Evolutionary conservation across 2,888 invertebrate species (phyloP), one percentile per base, ranked within the genome.

Genomic region (Melipona bicolor): DNA sequence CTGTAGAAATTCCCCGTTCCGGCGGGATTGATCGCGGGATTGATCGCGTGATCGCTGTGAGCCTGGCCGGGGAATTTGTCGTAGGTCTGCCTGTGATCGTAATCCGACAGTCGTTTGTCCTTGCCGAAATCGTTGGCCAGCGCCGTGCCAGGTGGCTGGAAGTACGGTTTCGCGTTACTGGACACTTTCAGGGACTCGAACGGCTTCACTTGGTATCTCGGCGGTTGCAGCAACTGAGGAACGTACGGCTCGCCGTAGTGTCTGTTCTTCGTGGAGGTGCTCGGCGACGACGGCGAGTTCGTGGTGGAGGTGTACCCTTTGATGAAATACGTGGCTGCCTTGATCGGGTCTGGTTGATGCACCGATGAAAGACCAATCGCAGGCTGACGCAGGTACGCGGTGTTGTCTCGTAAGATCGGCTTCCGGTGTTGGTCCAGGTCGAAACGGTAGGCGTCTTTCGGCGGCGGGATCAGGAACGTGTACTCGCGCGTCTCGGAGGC

Each of bases 381-480:
- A 0, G 93, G 90, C 15, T 92, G 92, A 4, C 93, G 82, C 17
- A 92, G 62, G 73, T 90, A 94, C 3, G 89, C 81, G 2, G 90
- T 87, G 78, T 80, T 92, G 17, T 94, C 93, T 1, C 92, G 85
- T 4, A 93, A 68, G 5, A 92, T 82, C 1, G 91, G 78, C 49
- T 93, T 93, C 52, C 93, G 89, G 32, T 91, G 90, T 3, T 92
- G 85, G 43, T 92, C 93, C 9, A 93, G 17, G 54, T 94, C 94
- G 86, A 93, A 94, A 11, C 93, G 89, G 27, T 93, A 90, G 0
- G 89, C 89, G 59, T 94, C 94, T 43, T 93, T 91, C 0, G 94
- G 94, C 5, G 94, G 93, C 0, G 94, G 94, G 21, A 94, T 74
- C 62, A 94, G 84, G 69, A 94, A 94, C 2, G 93, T 91, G 79